These are phyloP conservation scores for Tribolium freemani DNA, from an alignment of 2,888 invertebrate genomes.

Conservation along the genomic window DNA sequence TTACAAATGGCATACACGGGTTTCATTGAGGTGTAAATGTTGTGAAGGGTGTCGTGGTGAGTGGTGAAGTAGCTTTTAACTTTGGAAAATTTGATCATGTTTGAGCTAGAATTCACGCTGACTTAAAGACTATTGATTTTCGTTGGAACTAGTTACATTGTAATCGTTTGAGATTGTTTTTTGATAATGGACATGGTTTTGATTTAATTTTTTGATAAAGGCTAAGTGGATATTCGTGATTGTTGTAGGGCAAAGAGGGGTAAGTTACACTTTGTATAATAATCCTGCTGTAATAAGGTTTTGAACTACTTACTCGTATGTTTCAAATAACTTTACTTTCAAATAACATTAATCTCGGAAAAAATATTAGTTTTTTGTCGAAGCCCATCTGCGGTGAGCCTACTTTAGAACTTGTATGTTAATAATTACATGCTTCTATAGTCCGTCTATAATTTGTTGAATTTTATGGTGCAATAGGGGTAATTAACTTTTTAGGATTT, in stretches of 20 bases:
- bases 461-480: too few species aligned
- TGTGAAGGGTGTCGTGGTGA: neutral
- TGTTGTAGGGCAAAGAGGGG: neutral
- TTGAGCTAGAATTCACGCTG: neutral
- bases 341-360: too few species aligned
- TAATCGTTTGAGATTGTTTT: neutral
- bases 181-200: neutral
- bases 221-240: neutral
- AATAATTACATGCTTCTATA: too few species aligned
- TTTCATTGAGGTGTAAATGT: slow-evolving; percentile 41
- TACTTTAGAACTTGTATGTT: too few species aligned
- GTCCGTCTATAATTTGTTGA: too few species aligned
- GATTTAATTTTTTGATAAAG: slow-evolving; percentile 14
- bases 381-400: too few species aligned
- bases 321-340: too few species aligned
- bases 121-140: neutral
- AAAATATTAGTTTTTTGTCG: too few species aligned
- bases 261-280: neutral
- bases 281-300: too few species aligned
- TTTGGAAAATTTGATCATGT: neutral
- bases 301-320: too few species aligned
- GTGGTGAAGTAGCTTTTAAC: neutral
- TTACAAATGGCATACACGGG: slow-evolving; percentile 42
- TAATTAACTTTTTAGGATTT: too few species aligned
- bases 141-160: neutral